Evolutionary conservation across 2,797 vertebrate species (phyloP).

Genomic region (Muscicapa striata): DNA sequence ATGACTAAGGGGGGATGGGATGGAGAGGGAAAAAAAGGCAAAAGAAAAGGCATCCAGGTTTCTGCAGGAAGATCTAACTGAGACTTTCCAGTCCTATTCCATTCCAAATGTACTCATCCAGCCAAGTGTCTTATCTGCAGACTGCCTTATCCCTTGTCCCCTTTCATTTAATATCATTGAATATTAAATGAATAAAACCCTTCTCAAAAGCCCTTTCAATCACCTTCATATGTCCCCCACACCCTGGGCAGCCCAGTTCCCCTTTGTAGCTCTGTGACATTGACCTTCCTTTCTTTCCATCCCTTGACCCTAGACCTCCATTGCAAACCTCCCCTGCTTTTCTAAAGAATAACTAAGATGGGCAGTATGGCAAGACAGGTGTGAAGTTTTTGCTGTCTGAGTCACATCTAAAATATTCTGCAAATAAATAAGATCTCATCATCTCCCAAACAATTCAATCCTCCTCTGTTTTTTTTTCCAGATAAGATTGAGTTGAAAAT

Average conservation of each 20-base stretch:
- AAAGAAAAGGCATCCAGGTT: background rate
- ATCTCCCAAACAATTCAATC: background rate
- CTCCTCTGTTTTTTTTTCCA: accelerated
- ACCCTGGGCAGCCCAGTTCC: no score
- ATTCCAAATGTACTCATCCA: background rate
- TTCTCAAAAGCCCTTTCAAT: background rate
- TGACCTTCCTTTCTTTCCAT: background rate
- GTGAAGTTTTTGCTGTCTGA: background rate
- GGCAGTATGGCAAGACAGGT: background rate
- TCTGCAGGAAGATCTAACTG: background rate
- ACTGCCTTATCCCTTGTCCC: background rate
- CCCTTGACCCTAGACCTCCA: background rate
- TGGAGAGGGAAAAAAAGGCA: background rate
- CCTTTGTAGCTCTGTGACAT: background rate
- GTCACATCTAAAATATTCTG: background rate
- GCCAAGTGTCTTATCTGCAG: background rate
- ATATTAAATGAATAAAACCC: background rate
- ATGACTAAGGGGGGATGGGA: background rate
- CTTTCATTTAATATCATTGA: background rate
- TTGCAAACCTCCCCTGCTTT: background rate
- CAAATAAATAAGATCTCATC: background rate
- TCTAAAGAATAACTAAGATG: background rate
- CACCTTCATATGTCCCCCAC: accelerated
- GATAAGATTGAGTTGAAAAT: background rate
- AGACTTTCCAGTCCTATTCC: background rate